Conservation (phyloP, 2,888 invertebrate species). For the Homarus gammarus region DNA sequence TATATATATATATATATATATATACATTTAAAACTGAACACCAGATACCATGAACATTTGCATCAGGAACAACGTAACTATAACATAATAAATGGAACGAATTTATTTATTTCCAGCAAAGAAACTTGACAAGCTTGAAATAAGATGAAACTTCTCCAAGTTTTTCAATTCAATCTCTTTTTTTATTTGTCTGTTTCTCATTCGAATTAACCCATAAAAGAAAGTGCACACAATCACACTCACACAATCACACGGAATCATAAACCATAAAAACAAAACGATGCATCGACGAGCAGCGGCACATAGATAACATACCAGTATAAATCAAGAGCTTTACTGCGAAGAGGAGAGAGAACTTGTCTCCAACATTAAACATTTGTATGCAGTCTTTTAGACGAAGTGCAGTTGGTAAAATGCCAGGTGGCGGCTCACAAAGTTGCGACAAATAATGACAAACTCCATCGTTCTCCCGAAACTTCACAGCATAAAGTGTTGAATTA, state of each 20-base stretch:
- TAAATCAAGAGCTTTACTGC: neutral
- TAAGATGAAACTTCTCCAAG: too few relatives aligned
- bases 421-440: neutral
- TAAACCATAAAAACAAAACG: too few relatives aligned
- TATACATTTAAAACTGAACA: too few relatives aligned
- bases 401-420: neutral
- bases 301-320: neutral
- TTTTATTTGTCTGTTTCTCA: too few relatives aligned
- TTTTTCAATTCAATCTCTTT: too few relatives aligned
- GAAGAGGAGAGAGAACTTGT: neutral
- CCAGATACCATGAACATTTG: too few relatives aligned
- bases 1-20: conserved; percentile 38
- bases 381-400: neutral
- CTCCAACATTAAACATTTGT: neutral
- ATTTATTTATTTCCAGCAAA: too few relatives aligned
- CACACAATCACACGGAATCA: neutral
- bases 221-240: neutral
- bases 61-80: too few relatives aligned
- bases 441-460: neutral
- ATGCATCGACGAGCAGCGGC: too few relatives aligned
- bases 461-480: neutral
- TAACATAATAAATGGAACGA: too few relatives aligned
- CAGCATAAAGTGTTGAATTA: neutral
- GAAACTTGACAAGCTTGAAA: too few relatives aligned
- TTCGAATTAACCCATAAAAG: neutral